phyloP scores from a whole-genome alignment of 1,140 invertebrate species.

The Helicoverpa armigera region DNA sequence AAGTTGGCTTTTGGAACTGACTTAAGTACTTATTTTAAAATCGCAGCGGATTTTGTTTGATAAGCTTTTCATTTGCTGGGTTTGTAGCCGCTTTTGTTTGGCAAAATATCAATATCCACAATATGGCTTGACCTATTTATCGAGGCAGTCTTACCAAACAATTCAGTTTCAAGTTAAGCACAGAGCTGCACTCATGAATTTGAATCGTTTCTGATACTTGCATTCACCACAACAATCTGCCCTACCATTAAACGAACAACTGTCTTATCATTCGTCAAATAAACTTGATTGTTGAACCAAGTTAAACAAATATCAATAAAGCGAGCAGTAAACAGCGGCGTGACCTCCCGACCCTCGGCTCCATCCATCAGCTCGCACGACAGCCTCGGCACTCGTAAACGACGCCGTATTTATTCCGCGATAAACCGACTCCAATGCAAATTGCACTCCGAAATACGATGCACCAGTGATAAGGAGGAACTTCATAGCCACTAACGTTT shows the following conservation, averaged over 20 bases:
- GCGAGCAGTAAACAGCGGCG: neutral
- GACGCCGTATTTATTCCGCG: constrained; percentile 20
- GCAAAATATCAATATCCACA: too few relatives aligned
- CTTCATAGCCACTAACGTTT: neutral
- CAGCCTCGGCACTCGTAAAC: constrained; percentile 16
- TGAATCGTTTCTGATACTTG: too few relatives aligned
- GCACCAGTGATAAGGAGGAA: neutral
- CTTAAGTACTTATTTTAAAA: too few relatives aligned
- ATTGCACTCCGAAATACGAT: constrained; percentile 20
- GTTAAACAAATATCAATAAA: constrained; percentile 5
- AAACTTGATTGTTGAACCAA: neutral
- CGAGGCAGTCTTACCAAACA: too few relatives aligned
- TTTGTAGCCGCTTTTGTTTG: too few relatives aligned
- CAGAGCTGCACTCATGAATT: too few relatives aligned
- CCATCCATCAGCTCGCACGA: neutral
- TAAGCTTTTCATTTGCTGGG: too few relatives aligned
- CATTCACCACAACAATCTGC: neutral
- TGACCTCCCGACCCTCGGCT: neutral
- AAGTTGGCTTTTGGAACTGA: neutral
- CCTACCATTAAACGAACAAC: neutral
- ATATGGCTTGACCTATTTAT: too few relatives aligned
- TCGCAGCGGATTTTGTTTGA: too few relatives aligned
- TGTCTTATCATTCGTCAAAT: neutral
- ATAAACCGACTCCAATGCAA: constrained; percentile 23
- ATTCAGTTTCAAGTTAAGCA: too few relatives aligned